Conservation (phyloP, 2,888 invertebrate species). For the Melanostoma mellinum region DNA sequence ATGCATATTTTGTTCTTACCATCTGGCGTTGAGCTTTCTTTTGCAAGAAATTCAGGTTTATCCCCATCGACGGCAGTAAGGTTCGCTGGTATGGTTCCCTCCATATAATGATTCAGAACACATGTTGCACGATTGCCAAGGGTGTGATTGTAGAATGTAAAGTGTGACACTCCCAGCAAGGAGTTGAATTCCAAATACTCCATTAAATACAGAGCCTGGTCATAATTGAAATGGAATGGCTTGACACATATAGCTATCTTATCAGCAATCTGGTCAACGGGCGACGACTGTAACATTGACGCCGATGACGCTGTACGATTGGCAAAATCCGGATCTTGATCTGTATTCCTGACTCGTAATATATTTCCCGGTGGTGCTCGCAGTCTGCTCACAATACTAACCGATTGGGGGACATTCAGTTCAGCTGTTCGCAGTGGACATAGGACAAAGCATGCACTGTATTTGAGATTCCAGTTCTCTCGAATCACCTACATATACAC, state of each 20-base stretch:
- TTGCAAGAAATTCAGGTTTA: constrained; percentile 51
- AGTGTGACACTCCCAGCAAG: constrained; percentile 91
- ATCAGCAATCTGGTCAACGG: constrained; percentile 81
- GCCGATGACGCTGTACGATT: constrained; percentile 62
- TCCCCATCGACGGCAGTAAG: constrained; percentile 78
- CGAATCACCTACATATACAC: constrained; percentile 86
- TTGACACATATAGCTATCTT: constrained; percentile 93
- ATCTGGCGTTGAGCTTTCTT: constrained; percentile 58
- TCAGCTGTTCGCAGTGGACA: constrained; percentile 87
- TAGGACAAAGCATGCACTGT: constrained; percentile 94
- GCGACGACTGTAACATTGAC: constrained; percentile 74
- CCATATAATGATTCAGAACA: constrained; percentile 86
- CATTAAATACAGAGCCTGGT: constrained; percentile 91
- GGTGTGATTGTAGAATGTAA: constrained; percentile 95
- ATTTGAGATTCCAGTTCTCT: constrained; percentile 96
- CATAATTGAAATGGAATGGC: constrained; percentile 94
- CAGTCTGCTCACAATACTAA: constrained; percentile 87
- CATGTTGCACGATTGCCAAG: constrained; percentile 91
- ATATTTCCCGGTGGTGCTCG: constrained; percentile 86
- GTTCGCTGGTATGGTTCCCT: constrained; percentile 79
- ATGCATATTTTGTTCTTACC: constrained; percentile 35
- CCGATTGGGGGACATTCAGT: constrained; percentile 85
- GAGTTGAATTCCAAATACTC: constrained; percentile 95
- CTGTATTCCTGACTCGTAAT: constrained; percentile 85
- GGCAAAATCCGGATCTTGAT: constrained; percentile 81